Conservation (phyloP, 2,888 invertebrate genomes). For the Rhingia rostrata region DNA sequence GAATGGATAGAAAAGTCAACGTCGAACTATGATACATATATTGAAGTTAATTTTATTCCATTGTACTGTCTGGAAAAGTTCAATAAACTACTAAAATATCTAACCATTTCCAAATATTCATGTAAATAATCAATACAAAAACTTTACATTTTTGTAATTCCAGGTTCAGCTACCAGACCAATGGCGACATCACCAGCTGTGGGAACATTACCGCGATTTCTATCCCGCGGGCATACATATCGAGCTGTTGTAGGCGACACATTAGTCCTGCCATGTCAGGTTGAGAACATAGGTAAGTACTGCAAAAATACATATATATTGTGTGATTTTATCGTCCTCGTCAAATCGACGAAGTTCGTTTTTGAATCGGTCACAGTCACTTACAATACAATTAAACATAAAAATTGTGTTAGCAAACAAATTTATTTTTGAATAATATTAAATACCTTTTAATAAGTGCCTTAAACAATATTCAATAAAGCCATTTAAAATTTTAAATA, state of each 20-base stretch:
- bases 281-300: constrained; percentile 89
- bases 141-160: constrained; percentile 46
- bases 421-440: no score
- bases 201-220: constrained; percentile 85
- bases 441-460: no score
- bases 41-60: no score
- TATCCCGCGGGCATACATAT: constrained; percentile 90
- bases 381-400: no score
- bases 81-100: neutral
- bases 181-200: constrained; percentile 79
- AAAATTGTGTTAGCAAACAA: no score
- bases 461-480: no score
- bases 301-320: neutral
- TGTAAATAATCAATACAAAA: constrained; percentile 1
- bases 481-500: no score
- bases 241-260: constrained; percentile 91
- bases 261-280: constrained; percentile 90
- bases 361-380: no score
- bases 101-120: neutral
- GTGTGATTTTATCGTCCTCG: neutral
- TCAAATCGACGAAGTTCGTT: no score
- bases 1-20: no score
- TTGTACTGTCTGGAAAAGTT: no score
- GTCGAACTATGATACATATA: no score
- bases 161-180: constrained; percentile 80